phyloP scores from a whole-genome alignment of 2,888 invertebrate genomes.

The Girardia tigrina region DNA sequence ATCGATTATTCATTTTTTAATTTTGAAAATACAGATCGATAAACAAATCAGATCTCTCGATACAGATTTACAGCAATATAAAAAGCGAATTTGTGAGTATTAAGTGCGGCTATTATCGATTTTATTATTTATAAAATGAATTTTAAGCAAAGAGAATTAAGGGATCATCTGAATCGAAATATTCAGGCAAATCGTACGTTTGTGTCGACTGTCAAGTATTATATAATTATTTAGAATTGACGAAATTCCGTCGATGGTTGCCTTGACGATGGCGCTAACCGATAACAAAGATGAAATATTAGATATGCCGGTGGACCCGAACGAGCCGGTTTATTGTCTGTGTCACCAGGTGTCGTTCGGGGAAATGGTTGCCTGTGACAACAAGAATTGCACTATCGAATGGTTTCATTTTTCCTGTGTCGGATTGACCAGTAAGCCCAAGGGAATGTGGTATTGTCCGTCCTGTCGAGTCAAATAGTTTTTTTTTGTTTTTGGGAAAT shows the following conservation, averaged over 20 bases:
- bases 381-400: conserved; percentile 54
- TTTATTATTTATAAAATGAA: background rate
- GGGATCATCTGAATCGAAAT: background rate
- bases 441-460: conserved; percentile 53
- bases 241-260: conserved; percentile 31
- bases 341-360: conserved; percentile 87
- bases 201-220: background rate
- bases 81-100: conserved; percentile 21
- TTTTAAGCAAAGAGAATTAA: conserved; percentile 5
- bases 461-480: conserved; percentile 44
- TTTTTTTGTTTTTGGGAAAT: no score
- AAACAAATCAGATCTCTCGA: conserved; percentile 31
- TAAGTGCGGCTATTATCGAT: background rate
- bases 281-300: conserved; percentile 56
- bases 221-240: background rate
- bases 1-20: background rate
- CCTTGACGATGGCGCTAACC: conserved; percentile 34
- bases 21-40: conserved; percentile 16
- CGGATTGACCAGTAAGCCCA: conserved; percentile 51
- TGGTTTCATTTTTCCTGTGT: conserved; percentile 54
- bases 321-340: conserved; percentile 91
- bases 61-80: conserved; percentile 24
- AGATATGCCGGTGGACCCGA: conserved; percentile 66
- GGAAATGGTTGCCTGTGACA: conserved; percentile 92
- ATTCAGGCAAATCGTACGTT: background rate